Base-by-base conservation (phyloP, 2,113 vertebrate genomes). In the Phaethornis superciliosus region DNA sequence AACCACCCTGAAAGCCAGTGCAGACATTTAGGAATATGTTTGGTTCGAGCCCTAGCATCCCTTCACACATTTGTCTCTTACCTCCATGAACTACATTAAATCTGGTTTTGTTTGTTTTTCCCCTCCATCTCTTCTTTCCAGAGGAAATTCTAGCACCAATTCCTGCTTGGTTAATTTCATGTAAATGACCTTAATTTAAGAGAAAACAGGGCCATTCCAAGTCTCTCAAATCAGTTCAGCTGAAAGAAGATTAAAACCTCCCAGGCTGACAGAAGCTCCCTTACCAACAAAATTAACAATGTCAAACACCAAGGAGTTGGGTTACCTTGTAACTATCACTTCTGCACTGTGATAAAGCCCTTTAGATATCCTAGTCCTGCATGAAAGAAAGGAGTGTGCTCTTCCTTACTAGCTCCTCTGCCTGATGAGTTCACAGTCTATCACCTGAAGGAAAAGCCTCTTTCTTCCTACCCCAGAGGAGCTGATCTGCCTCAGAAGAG, bases 11-110 rank as follows among this genome's bases (percentile, higher is more conserved):
- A 55, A 85, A 51, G 4, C 6, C 11, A 33, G 32, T 1, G 14
- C 9, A 60, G 35, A n/a, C 16, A 22, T 52, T 64, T 8, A 55
- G 21, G 20, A 89, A 56, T 4, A 22, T 0, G 0, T 8, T 15
- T 22, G n/a, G 8, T 51, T 54, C 33, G 23, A 60, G 10, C 12
- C 32, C 52, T 12, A 28, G 28, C 15, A 49, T 12, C 24, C 24
- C 42, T 88, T 64, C 10, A 32, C 24, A 59, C 54, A 70, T 6
- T 6, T 37, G 24, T 5, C 40, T 78, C 60, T 74, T n/a, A 11
- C n/a, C 44, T 58, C 70, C 9, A 5, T 9, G 13, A 77, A 44
- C 42, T 60, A 18, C 76, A 77, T 9, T 20, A 40, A n/a, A 12
- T 19, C 33, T 22, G 3, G 40, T 40, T 40, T 5, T 33, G 46